These are phyloP conservation scores for Semotilus atromaculatus DNA, from an alignment of 2,797 vertebrate genomes.

Conservation along the genomic window DNA sequence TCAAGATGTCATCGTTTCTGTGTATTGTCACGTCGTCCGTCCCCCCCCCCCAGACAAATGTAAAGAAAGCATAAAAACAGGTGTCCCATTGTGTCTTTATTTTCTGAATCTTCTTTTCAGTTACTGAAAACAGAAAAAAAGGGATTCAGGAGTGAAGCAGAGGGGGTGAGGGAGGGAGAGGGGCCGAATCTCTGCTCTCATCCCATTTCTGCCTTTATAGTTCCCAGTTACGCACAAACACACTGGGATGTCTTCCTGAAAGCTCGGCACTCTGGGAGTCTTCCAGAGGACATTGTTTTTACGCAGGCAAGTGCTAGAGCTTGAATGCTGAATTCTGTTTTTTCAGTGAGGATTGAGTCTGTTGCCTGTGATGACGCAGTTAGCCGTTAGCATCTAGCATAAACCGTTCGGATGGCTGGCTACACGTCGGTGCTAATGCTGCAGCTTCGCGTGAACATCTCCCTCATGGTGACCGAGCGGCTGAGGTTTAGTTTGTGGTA, in stretches of 20 bases:
- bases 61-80: slow-evolving; percentile 6
- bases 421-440: slow-evolving; percentile 98
- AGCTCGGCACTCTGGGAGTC: background rate
- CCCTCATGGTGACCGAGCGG: slow-evolving; percentile 93
- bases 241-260: slow-evolving; percentile 3
- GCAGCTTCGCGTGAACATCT: slow-evolving; percentile 93
- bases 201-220: slow-evolving; percentile 8
- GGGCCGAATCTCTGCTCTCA: background rate
- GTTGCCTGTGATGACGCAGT: background rate
- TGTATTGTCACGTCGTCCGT: background rate
- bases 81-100: slow-evolving; percentile 6
- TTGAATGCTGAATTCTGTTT: background rate
- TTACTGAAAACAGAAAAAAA: slow-evolving; percentile 11
- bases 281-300: background rate
- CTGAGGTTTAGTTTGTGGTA: slow-evolving; percentile 91
- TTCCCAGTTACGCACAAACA: slow-evolving; percentile 22
- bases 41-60: background rate
- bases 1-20: background rate
- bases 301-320: background rate
- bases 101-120: slow-evolving; percentile 11
- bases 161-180: background rate
- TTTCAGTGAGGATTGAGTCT: background rate
- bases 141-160: background rate
- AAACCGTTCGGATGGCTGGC: slow-evolving; percentile 45
- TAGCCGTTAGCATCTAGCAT: background rate